These are phyloP conservation scores for Cephalopterus ornatus DNA, from an alignment of 2,113 vertebrate species.

Conservation along the genomic window DNA sequence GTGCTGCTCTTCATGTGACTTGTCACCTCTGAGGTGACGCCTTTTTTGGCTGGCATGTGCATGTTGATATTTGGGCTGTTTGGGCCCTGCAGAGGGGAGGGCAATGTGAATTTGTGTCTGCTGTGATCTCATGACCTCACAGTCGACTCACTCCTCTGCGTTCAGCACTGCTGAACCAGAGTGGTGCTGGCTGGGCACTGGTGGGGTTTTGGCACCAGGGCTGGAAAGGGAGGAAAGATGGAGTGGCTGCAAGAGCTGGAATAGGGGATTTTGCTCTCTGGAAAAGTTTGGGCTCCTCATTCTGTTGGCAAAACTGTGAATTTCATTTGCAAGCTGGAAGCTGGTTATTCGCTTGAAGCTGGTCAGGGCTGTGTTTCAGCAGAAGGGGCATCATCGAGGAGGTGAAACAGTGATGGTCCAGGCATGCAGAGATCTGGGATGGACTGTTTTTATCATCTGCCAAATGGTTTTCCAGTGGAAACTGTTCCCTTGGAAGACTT, in stretches of 20 bases:
- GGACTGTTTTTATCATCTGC: neutral
- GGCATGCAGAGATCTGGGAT: accelerated
- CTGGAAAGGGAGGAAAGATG: neutral
- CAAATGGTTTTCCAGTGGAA: neutral
- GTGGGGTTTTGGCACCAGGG: neutral
- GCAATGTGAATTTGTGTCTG: accelerated
- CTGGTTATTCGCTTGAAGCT: neutral
- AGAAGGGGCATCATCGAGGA: neutral
- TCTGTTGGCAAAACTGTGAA: neutral
- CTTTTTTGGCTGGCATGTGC: neutral
- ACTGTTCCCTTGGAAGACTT: neutral
- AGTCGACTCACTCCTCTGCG: neutral
- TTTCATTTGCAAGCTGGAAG: neutral
- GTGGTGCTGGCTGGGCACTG: neutral
- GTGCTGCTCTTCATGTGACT: neutral
- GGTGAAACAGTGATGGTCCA: neutral
- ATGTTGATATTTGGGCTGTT: neutral
- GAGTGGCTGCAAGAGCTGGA: neutral
- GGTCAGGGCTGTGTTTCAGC: neutral
- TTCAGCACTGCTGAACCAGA: neutral
- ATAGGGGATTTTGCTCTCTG: neutral
- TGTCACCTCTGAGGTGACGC: accelerated
- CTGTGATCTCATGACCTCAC: neutral
- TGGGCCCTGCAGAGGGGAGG: neutral
- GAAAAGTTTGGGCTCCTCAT: neutral